Evolutionary conservation across 1,140 invertebrate species (phyloP).

Genomic region (Parapsyche elsis): DNA sequence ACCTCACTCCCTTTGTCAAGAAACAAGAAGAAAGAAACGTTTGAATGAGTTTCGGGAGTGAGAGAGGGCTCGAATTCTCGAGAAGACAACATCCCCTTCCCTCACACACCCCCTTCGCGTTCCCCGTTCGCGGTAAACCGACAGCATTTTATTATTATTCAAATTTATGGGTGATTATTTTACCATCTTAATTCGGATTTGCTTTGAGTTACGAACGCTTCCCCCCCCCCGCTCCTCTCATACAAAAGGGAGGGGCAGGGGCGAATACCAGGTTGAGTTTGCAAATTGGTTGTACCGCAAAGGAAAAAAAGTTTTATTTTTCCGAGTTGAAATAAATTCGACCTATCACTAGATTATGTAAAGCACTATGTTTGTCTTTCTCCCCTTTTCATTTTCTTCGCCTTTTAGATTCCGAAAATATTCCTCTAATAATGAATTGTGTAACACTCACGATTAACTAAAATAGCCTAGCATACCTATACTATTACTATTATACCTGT

Average conservation of each 20-base stretch:
- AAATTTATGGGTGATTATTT: slow-evolving; percentile 47
- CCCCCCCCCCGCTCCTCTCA: background rate
- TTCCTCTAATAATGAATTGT: background rate
- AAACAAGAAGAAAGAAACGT: slow-evolving; percentile 32
- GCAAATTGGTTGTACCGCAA: slow-evolving; percentile 35
- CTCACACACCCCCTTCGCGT: background rate
- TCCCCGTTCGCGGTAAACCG: background rate
- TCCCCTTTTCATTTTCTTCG: background rate
- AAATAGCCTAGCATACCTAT: too few relatives aligned
- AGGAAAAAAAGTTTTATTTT: slow-evolving; percentile 12
- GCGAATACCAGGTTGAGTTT: slow-evolving; percentile 12
- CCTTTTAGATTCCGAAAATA: background rate
- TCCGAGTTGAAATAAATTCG: slow-evolving; percentile 14
- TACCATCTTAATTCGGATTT: slow-evolving; percentile 48
- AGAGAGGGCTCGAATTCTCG: slow-evolving; percentile 1
- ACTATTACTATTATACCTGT: too few relatives aligned
- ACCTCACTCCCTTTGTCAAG: slow-evolving; percentile 25
- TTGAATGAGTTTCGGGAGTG: background rate
- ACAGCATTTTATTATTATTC: slow-evolving; percentile 45
- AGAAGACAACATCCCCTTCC: slow-evolving; percentile 8
- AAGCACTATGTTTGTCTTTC: background rate
- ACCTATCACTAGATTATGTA: slow-evolving; percentile 7
- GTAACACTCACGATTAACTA: too few relatives aligned
- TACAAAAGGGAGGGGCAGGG: background rate
- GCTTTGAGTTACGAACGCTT: slow-evolving; percentile 34